Conservation (phyloP, 2,888 invertebrate species). For the Gonocerus acuteangulatus region DNA sequence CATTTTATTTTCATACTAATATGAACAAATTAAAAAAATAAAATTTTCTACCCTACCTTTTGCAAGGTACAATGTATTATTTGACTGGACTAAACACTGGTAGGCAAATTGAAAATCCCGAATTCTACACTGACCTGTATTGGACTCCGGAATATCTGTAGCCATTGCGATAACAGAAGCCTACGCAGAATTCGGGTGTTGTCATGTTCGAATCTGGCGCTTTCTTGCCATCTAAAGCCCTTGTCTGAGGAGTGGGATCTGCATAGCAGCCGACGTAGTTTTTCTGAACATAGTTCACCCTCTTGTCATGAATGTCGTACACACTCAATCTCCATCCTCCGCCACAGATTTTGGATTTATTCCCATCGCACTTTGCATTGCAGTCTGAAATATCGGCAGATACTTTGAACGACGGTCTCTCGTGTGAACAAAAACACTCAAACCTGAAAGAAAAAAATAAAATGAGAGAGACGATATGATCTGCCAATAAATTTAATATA, state of each 20-base stretch:
- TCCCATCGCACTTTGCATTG: constrained; percentile 24
- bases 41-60: too few relatives aligned
- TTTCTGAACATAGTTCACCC: constrained; percentile 5
- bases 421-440: constrained; percentile 32
- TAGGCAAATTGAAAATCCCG: too few relatives aligned
- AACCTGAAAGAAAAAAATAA: constrained; percentile 24
- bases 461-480: not conserved
- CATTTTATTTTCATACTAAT: too few relatives aligned
- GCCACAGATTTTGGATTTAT: constrained; percentile 27
- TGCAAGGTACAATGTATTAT: too few relatives aligned
- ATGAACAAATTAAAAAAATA: too few relatives aligned
- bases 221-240: not conserved
- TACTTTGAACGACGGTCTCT: constrained; percentile 27
- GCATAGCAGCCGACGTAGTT: constrained; percentile 18
- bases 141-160: constrained; percentile 31
- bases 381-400: constrained; percentile 28
- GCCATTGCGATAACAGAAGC: constrained; percentile 29
- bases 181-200: constrained; percentile 27
- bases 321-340: constrained; percentile 26
- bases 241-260: not conserved
- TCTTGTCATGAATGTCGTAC: constrained; percentile 15
- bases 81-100: too few relatives aligned
- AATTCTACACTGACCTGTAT: constrained; percentile 15
- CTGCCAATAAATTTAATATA: not conserved
- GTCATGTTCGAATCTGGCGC: not conserved